These are phyloP conservation scores for Botrylloides violaceus DNA, from an alignment of 23 tunicate genomes.

Conservation along the genomic window DNA sequence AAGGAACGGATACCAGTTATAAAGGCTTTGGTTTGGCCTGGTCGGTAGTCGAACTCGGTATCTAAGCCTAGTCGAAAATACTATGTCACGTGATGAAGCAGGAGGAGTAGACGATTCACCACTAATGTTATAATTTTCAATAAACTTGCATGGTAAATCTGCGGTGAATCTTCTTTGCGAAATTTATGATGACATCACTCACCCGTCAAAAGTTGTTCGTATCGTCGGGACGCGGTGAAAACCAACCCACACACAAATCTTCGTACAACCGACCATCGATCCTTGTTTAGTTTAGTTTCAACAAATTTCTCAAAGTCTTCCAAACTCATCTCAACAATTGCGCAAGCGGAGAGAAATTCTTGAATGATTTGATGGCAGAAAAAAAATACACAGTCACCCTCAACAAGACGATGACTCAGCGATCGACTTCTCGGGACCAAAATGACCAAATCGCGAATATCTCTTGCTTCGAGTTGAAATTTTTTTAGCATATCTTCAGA, in stretches of 20 bases:
- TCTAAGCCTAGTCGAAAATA: too few species aligned
- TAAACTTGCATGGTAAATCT: neutral
- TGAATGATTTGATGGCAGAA: neutral
- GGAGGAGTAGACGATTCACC: too few species aligned
- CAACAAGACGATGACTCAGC: neutral
- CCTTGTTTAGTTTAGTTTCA: neutral
- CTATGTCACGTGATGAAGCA: too few species aligned
- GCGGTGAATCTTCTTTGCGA: neutral
- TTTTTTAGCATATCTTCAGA: neutral
- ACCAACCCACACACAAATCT: neutral
- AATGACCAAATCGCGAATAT: neutral
- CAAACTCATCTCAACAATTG: neutral
- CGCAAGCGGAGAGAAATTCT: neutral
- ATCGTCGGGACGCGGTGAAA: too few species aligned
- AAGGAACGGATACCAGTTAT: too few species aligned
- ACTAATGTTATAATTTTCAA: too few species aligned
- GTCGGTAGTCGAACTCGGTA: too few species aligned
- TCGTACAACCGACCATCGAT: neutral
- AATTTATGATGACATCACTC: neutral
- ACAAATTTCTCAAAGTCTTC: neutral
- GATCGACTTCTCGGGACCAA: neutral
- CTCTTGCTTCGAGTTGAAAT: neutral
- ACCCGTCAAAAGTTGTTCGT: neutral
- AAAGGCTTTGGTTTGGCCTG: too few species aligned
- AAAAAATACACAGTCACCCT: neutral